A percentile compares a stretch with the other conserved stretches of the same genome.
Conservation (phyloP, 2,888 invertebrate species). For the Barypeithes pellucidus region DNA sequence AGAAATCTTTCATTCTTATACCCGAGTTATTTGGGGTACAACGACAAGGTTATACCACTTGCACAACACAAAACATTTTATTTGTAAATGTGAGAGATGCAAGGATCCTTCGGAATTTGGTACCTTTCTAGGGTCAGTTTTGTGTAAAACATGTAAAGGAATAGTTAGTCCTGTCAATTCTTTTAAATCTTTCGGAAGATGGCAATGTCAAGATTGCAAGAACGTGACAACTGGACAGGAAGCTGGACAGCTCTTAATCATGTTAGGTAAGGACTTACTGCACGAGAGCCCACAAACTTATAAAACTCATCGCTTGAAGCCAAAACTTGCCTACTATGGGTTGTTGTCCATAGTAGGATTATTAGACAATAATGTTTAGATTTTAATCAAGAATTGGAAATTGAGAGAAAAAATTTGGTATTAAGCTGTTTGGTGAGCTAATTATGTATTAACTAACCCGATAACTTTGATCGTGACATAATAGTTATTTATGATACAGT, state of each 20-base stretch:
- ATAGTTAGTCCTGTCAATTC: conserved; percentile 75
- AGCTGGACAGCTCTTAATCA: conserved; percentile 61
- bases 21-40: conserved; percentile 80
- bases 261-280: conserved; percentile 50
- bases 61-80: conserved; percentile 79
- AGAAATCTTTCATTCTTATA: conserved; percentile 80
- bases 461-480: too few relatives aligned
- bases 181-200: conserved; percentile 71
- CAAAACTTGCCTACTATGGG: too few relatives aligned
- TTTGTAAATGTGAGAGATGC: conserved; percentile 77
- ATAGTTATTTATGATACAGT: too few relatives aligned
- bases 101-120: conserved; percentile 79
- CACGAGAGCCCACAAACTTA: too few relatives aligned
- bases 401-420: too few relatives aligned
- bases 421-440: too few relatives aligned
- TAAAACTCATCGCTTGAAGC: too few relatives aligned
- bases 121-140: conserved; percentile 64
- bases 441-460: too few relatives aligned
- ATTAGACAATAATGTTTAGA: too few relatives aligned
- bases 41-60: conserved; percentile 77
- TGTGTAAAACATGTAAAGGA: conserved; percentile 71
- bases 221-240: conserved; percentile 58
- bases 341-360: too few relatives aligned
- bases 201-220: conserved; percentile 76
- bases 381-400: too few relatives aligned